Evolutionary conservation across 30 jellyfish, hydroid and myxozoan genomes (phyloP), one percentile per base, ranked within the genome.

Genomic region (Aurelia aurita complex sp. Pacific): DNA sequence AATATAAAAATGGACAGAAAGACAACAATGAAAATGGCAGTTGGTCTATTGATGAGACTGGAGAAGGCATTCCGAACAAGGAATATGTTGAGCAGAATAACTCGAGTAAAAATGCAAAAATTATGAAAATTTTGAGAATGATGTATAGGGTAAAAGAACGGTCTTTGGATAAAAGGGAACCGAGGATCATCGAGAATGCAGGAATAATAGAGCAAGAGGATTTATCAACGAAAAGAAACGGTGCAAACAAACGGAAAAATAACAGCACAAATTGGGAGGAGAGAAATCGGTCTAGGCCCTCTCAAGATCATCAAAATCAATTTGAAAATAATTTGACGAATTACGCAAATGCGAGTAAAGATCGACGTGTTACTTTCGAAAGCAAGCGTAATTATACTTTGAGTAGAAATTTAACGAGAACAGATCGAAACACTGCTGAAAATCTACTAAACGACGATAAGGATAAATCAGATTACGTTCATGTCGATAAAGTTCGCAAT

Each of bases 81-180:
- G 19, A 66, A 66, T 4, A 23, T 13, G 18, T 10, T 23, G 4
- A 7, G 17, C 76, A 23, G n/a, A 66, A 66, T 23, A 13, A 23
- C 54, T 0, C 12, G 43, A 66, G 38, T 11, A 68, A 67, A 23
- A 80, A 66, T 23, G 46, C n/a, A n/a, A 66, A 55, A 29, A 8
- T 62, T 46, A 80, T 75, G 73, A 57, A 33, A 60, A 66, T 80
- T 46, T 75, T 66, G 33, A 63, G 42, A 38, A 54, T 7, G 60
- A 67, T 55, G 83, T 53, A 9, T 10, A 29, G 51, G 57, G 65
- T 61, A 19, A 35, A 55, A 0, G 6, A 14, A 75, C 10, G 19
- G 12, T n/a, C 17, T 51, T 2, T 60, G 52, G 85, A 38, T 50
- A 19, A 75, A 54, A 32, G 8, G 40, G 65, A 53, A 14, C 16